These are phyloP conservation scores for Conistra vaccinii DNA, from an alignment of 2,888 invertebrate species.

Conservation along the genomic window DNA sequence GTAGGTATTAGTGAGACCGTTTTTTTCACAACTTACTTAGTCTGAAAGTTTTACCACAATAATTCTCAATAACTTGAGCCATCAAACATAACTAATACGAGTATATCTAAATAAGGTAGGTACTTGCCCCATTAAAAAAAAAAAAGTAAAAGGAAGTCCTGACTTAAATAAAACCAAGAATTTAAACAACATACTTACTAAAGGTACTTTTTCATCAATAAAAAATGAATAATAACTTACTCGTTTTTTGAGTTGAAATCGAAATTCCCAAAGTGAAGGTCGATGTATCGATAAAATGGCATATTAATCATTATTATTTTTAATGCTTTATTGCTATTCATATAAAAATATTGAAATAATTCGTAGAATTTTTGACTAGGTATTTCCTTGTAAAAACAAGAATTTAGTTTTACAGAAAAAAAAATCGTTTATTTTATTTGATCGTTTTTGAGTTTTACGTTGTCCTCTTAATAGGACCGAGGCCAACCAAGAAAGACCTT, in stretches of 20 bases:
- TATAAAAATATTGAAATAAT: background rate
- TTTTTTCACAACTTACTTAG: background rate
- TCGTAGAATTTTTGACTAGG: background rate
- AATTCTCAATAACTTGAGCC: background rate
- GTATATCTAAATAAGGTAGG: background rate
- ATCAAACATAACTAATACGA: background rate
- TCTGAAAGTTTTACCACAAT: slow-evolving; percentile 5
- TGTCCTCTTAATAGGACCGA: background rate
- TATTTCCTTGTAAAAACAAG: no score
- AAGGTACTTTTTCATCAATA: background rate
- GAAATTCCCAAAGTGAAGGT: background rate
- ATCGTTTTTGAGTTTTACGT: background rate
- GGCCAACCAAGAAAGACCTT: slow-evolving; percentile 9
- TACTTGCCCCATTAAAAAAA: background rate
- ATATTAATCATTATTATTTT: background rate
- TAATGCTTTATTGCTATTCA: background rate
- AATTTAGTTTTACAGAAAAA: no score
- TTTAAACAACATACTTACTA: background rate
- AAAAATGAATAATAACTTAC: background rate
- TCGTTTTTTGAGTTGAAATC: no score
- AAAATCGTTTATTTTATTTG: no score
- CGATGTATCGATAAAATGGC: slow-evolving; percentile 7
- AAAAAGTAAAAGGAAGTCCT: background rate
- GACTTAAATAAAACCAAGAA: background rate
- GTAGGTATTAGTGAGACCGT: background rate